These are phyloP conservation scores for Plagodis pulveraria DNA, from an alignment of 2,888 invertebrate genomes.

Conservation along the genomic window DNA sequence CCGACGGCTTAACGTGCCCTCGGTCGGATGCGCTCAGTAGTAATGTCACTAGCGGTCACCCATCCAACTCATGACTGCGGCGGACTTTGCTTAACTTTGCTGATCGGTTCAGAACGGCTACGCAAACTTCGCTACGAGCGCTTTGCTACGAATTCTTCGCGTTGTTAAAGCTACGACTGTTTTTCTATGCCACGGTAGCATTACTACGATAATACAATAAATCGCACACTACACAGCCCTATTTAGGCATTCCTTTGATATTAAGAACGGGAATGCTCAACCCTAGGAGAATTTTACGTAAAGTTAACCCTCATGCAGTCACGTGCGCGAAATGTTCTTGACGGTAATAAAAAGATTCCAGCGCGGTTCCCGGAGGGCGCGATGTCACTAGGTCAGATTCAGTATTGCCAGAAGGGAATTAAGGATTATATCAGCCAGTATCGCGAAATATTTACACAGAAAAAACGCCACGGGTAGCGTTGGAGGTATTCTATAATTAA, in stretches of 20 bases:
- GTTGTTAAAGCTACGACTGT: no score
- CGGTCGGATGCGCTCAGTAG: no score
- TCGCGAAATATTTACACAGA: constrained; percentile 4
- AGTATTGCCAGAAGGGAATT: constrained; percentile 18
- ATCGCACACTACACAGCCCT: constrained; percentile 5
- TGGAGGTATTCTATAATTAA: no score
- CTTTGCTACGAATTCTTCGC: no score
- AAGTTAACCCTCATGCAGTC: constrained; percentile 26
- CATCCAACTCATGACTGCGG: no score
- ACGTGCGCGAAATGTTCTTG: constrained; percentile 24
- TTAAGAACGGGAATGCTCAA: constrained; percentile 18
- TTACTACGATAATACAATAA: constrained; percentile 3
- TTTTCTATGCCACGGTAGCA: neutral
- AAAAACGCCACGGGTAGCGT: no score
- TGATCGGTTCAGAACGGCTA: no score
- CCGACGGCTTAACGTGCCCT: no score
- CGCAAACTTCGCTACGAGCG: no score
- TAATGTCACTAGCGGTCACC: no score
- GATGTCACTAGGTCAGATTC: constrained; percentile 59
- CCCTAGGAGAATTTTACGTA: constrained; percentile 25
- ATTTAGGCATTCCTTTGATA: constrained; percentile 21
- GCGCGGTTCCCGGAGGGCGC: constrained; percentile 30
- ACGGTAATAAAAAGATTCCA: constrained; percentile 57
- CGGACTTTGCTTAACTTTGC: no score
- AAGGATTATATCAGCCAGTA: constrained; percentile 9